Percentiles rank a stretch among this genome's conserved stretches.
phyloP scores from a whole-genome alignment of 2,797 vertebrate genomes.

The Rhabdomys pumilio region DNA sequence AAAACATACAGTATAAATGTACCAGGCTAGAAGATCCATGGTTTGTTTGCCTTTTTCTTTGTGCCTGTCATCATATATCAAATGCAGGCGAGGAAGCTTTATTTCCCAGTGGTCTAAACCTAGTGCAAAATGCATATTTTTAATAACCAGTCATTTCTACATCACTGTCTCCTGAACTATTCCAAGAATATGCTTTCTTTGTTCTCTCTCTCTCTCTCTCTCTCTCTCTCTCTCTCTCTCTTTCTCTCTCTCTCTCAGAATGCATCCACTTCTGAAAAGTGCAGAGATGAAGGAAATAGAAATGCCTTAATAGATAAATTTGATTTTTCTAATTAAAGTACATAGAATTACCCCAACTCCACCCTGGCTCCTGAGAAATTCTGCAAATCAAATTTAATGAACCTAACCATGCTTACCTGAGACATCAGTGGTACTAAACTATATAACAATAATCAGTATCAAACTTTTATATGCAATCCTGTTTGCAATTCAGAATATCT shows the following conservation, averaged over 20 bases:
- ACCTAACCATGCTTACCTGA: neutral
- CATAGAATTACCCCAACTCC: neutral
- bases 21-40: slow-evolving; percentile 66
- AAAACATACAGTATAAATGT: slow-evolving; percentile 80
- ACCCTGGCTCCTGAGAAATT: neutral
- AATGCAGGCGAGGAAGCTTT: slow-evolving; percentile 73
- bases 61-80: slow-evolving; percentile 79
- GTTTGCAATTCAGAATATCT: neutral
- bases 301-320: neutral
- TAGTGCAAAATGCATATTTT: slow-evolving; percentile 84
- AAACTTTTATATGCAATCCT: neutral
- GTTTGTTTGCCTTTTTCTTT: slow-evolving; percentile 66
- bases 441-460: neutral
- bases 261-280: slow-evolving; percentile 45
- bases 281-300: slow-evolving; percentile 28
- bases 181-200: slow-evolving; percentile 64
- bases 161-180: slow-evolving; percentile 56
- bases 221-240: neutral
- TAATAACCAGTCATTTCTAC: slow-evolving; percentile 81
- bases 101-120: slow-evolving; percentile 81
- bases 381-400: slow-evolving; percentile 19
- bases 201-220: slow-evolving; percentile 60
- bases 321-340: neutral
- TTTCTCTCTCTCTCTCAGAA: slow-evolving; percentile 27
- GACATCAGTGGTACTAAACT: neutral